These are phyloP conservation scores for Merodon equestris DNA, from an alignment of 2,888 invertebrate species.

Conservation along the genomic window DNA sequence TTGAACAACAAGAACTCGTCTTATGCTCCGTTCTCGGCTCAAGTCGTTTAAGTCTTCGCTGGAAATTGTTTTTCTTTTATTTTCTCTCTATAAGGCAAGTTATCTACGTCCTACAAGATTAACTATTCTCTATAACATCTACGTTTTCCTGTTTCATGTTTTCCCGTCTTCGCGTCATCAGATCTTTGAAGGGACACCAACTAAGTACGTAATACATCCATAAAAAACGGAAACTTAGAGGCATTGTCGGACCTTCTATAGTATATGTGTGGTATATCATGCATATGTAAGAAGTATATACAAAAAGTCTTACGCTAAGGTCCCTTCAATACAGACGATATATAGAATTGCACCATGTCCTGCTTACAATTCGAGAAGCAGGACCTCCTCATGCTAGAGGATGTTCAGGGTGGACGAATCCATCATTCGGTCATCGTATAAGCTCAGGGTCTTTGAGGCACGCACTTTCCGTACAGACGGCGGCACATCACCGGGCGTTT, in stretches of 20 bases:
- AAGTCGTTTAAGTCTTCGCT: not conserved
- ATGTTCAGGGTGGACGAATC: constrained; percentile 77
- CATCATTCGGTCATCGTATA: constrained; percentile 95
- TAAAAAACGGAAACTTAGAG: not conserved
- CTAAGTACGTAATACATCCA: constrained; percentile 17
- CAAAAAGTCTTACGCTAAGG: constrained; percentile 45
- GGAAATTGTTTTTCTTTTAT: constrained; percentile 9
- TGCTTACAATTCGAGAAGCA: constrained; percentile 78
- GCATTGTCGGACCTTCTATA: too few relatives aligned
- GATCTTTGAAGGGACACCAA: constrained; percentile 30
- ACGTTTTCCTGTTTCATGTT: constrained; percentile 8
- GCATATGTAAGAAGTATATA: constrained; percentile 34
- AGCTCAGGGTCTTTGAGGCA: constrained; percentile 87
- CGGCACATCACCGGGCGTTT: constrained; percentile 90
- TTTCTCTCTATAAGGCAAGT: constrained; percentile 61
- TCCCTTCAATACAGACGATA: constrained; percentile 22
- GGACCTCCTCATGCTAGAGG: constrained; percentile 79
- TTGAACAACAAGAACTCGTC: not conserved
- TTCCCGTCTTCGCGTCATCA: constrained; percentile 11
- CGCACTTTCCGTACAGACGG: constrained; percentile 87
- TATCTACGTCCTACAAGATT: constrained; percentile 51
- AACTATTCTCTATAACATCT: constrained; percentile 40
- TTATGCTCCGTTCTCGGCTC: too few relatives aligned
- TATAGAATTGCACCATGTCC: constrained; percentile 21
- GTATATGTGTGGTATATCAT: too few relatives aligned